Percentiles rank a stretch among this genome's conserved stretches.
Evolutionary conservation across 92 coral and sea anemone genomes (phyloP).

Genomic region (Micromussa lordhowensis): DNA sequence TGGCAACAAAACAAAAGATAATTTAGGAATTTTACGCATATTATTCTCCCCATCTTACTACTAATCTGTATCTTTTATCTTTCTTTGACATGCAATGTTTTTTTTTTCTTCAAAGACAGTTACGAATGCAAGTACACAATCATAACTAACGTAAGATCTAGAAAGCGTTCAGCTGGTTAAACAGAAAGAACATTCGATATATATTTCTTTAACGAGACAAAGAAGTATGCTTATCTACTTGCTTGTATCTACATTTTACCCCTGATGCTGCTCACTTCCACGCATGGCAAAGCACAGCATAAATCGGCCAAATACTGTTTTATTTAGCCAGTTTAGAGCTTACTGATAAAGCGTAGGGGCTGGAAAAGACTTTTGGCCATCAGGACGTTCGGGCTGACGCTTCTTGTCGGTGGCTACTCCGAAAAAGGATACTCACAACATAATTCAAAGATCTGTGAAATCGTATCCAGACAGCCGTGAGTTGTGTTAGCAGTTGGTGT

Average conservation of each 20-base stretch:
- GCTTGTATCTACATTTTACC: no score
- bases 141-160: neutral
- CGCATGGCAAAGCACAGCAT: neutral
- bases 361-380: neutral
- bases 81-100: neutral
- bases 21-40: neutral
- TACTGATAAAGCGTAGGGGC: no score
- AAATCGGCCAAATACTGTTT: no score
- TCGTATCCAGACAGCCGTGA: neutral
- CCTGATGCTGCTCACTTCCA: neutral
- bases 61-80: no score
- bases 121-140: neutral
- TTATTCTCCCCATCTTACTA: neutral
- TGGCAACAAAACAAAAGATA: no score
- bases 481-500: neutral
- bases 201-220: no score
- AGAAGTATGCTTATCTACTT: no score
- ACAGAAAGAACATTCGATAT: no score
- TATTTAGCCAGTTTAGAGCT: no score
- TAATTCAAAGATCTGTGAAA: neutral
- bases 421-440: neutral
- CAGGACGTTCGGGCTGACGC: neutral
- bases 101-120: neutral
- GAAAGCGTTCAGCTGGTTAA: neutral
- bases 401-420: neutral